A percentile compares a stretch with the other conserved stretches of the same genome.
Conservation (phyloP, 2,888 invertebrate genomes). For the Cristatella mucedo region DNA sequence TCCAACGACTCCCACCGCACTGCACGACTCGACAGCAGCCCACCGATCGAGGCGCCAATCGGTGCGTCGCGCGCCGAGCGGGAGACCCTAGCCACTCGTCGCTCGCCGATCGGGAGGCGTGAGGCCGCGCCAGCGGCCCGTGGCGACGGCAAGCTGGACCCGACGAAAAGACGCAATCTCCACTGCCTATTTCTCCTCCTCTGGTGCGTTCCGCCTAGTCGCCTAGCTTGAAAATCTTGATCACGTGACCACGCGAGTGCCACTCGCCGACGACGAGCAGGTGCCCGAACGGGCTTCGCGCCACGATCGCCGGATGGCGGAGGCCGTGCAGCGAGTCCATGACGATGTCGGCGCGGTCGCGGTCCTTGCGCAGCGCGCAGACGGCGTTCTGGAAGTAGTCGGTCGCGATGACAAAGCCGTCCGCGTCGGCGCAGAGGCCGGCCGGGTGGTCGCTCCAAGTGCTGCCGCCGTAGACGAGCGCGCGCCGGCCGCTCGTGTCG, state of each 20-base stretch:
- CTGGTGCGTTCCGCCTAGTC: too few relatives aligned
- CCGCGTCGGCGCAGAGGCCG: conserved; percentile 1
- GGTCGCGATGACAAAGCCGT: conserved; percentile 4
- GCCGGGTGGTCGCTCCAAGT: conserved; percentile 4
- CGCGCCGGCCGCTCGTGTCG: neutral
- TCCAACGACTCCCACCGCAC: too few relatives aligned
- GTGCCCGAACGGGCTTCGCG: conserved; percentile 5
- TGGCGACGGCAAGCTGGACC: too few relatives aligned
- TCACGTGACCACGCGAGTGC: neutral
- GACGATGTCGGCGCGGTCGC: conserved; percentile 2
- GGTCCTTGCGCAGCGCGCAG: neutral
- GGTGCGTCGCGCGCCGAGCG: too few relatives aligned
- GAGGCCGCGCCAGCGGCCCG: too few relatives aligned
- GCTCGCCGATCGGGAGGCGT: too few relatives aligned
- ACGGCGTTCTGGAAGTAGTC: conserved; percentile 3
- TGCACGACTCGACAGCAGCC: too few relatives aligned
- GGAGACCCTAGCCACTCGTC: too few relatives aligned
- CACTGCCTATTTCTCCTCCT: too few relatives aligned
- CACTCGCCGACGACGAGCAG: conserved; percentile 6
- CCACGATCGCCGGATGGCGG: conserved; percentile 1
- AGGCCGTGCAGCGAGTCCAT: neutral
- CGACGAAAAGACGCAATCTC: too few relatives aligned
- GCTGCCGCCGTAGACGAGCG: neutral
- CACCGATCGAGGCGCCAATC: too few relatives aligned
- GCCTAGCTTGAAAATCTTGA: too few relatives aligned